Conservation (phyloP, 2,888 invertebrate genomes). For the Uropetala carovei region DNA sequence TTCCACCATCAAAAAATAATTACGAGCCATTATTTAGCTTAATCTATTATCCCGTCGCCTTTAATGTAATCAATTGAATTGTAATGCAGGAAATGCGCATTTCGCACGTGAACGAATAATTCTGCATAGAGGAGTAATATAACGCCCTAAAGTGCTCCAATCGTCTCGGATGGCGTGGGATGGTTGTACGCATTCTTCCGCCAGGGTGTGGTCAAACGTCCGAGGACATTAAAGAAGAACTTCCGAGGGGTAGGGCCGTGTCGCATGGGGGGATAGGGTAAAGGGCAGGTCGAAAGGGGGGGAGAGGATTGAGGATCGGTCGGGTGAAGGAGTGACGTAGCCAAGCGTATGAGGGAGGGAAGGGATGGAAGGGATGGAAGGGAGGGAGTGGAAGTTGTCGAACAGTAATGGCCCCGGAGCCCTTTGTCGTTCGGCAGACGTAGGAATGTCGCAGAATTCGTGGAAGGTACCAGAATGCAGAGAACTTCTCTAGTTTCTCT, state of each 20-base stretch:
- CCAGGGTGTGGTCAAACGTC: conserved; percentile 2
- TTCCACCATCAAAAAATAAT: no score
- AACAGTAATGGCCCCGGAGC: conserved; percentile 3
- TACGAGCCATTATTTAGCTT: no score
- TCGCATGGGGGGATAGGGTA: not conserved
- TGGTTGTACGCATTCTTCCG: not conserved
- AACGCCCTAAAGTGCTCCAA: not conserved
- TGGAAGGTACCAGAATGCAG: not conserved
- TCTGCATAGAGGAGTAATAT: not conserved
- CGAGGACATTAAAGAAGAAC: not conserved
- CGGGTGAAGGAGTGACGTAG: not conserved
- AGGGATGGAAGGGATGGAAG: not conserved
- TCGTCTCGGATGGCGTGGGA: not conserved
- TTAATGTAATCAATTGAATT: not conserved
- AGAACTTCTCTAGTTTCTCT: not conserved
- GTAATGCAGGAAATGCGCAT: not conserved
- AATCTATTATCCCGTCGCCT: not conserved
- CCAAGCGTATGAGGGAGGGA: not conserved
- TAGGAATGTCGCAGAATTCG: conserved; percentile 15
- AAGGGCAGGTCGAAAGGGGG: no score
- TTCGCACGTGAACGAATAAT: not conserved
- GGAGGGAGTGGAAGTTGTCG: not conserved
- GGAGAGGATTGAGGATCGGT: not conserved
- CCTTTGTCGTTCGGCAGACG: not conserved
- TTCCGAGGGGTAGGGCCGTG: not conserved